Conservation (phyloP, 2,113 vertebrate species). For the Forbesichthys agassizii region DNA sequence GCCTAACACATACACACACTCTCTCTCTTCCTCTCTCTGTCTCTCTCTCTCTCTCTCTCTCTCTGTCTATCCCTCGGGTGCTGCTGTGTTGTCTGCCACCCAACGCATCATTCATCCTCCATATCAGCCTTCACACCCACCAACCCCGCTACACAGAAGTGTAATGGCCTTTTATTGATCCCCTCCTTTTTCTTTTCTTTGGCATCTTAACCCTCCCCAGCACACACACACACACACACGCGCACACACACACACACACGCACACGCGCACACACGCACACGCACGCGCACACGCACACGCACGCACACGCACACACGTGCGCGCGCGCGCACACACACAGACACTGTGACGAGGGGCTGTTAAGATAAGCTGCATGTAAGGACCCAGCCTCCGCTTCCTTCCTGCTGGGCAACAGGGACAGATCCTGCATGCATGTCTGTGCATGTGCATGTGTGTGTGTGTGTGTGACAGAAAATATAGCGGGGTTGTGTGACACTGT, state of each 20-base stretch:
- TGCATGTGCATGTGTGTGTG: constrained; percentile 8
- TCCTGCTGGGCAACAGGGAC: constrained; percentile 1
- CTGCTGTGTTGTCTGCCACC: constrained; percentile 36
- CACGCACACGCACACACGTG: constrained; percentile 30
- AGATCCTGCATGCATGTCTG: not conserved
- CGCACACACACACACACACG: not conserved
- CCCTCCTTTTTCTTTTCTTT: constrained; percentile 15
- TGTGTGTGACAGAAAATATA: not conserved
- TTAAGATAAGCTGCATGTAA: constrained; percentile 51
- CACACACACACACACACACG: constrained; percentile 33
- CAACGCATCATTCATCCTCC: constrained; percentile 56
- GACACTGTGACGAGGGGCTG: constrained; percentile 48
- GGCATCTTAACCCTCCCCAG: constrained; percentile 35
- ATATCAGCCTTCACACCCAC: constrained; percentile 48
- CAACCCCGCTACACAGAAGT: constrained; percentile 24
- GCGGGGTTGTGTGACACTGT: no score
- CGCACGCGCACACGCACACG: constrained; percentile 35
- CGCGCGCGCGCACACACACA: not conserved
- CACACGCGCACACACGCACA: not conserved
- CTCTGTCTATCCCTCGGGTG: constrained; percentile 13
- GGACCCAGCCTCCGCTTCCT: constrained; percentile 16
- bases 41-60: no score
- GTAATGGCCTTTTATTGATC: constrained; percentile 74
- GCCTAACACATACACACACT: not conserved
- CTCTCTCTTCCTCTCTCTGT: no score